Evolutionary conservation across 2,888 invertebrate genomes (phyloP), one percentile per base, ranked within the genome.

Genomic region (Drosophila paucipuncta): DNA sequence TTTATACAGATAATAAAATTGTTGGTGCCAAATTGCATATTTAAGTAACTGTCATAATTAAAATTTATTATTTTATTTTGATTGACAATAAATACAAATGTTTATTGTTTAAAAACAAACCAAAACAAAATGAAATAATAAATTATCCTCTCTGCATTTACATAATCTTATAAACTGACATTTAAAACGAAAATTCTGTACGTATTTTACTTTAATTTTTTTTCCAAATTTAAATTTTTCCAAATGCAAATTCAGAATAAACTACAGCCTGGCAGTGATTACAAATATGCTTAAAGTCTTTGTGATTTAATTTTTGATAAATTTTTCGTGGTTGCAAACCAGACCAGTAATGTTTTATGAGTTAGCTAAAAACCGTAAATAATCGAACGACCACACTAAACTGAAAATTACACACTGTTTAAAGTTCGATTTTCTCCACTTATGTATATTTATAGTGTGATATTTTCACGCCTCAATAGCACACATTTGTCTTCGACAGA

Each of bases 381-480:
- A 88, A 85, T 68, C 59, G 16, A 60, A 59, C 59, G 57, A 66
- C 71, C 71, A 69, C 82, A 76, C 57, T 73, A 74, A 66, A 66
- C 57, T 47, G 69, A 74, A 76, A 74, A 73, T 82, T 82, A 82
- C 85, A 80, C 76, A 79, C 43, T 71, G 74, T 64, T 85, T 86
- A 67, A 87, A 73, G 71, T 59, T 50, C 39, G 43, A 72, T 64
- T 68, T 58, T 64, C 82, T 65, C 64, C 68, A 66, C 58, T 58
- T 76, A 73, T 80, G 78, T 89, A 80, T 85, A 85, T 85, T 87
- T 82, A 87, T 89, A 85, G 90, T 88, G 76, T 76, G 90, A 85
- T 90, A 85, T 86, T 86, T 90, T 86, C 90, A 86, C 85, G 85
- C 85, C 90, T 86, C 90, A 86, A 78, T 90, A 69, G 88, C 74